Conservation (phyloP, 2,113 vertebrate genomes). For the Sinocyclocheilus anophthalmus region DNA sequence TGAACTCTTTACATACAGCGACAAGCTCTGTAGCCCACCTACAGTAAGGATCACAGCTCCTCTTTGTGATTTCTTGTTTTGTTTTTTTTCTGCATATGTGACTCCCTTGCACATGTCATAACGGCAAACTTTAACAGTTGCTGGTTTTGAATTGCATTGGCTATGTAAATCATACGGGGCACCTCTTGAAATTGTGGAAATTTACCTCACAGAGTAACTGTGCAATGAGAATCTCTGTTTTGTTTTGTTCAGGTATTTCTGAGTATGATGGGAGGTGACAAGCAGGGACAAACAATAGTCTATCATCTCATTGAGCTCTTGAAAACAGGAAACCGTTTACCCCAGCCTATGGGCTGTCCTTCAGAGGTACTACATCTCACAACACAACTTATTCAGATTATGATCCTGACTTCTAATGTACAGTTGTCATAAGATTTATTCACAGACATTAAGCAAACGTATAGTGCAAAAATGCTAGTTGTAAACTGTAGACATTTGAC, state of each 20-base stretch:
- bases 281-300: constrained; percentile 98
- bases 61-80: neutral
- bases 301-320: constrained; percentile 95
- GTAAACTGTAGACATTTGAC: neutral
- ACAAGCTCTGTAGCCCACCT: constrained; percentile 95
- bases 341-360: constrained; percentile 89
- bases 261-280: constrained; percentile 96
- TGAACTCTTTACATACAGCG: constrained; percentile 94
- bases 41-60: constrained; percentile 74
- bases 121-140: neutral
- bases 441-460: neutral
- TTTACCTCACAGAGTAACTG: too few relatives aligned
- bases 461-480: neutral
- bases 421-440: neutral
- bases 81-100: neutral
- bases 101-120: neutral
- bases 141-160: neutral
- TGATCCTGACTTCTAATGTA: neutral
- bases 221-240: neutral
- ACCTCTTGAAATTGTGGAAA: too few relatives aligned
- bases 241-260: constrained; percentile 87
- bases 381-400: neutral
- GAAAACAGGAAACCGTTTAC: constrained; percentile 86
- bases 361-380: constrained; percentile 79
- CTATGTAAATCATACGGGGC: neutral